These are phyloP conservation scores for Notodonta ziczac DNA, from an alignment of 2,888 invertebrate species.

Conservation along the genomic window DNA sequence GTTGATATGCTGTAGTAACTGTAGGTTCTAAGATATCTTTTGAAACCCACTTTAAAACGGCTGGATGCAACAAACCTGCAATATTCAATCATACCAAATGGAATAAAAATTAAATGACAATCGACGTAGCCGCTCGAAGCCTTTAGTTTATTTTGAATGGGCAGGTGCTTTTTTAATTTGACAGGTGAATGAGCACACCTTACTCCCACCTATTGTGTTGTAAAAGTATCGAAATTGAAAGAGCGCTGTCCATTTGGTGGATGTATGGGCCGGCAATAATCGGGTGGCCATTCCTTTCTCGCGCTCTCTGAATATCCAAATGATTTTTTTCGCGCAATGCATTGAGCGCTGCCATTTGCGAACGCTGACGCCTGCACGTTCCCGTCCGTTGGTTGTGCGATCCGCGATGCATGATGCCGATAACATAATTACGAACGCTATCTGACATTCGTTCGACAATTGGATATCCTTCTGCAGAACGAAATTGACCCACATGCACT, in stretches of 20 bases:
- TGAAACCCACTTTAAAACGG: background rate
- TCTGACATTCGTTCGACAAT: slow-evolving; percentile 43
- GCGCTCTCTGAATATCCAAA: slow-evolving; percentile 71
- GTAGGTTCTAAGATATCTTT: background rate
- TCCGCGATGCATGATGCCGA: slow-evolving; percentile 43
- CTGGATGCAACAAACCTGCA: background rate
- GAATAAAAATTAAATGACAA: background rate
- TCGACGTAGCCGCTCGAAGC: slow-evolving; percentile 7
- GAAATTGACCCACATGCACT: too few species aligned
- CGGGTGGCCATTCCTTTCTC: slow-evolving; percentile 64
- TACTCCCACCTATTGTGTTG: slow-evolving; percentile 79
- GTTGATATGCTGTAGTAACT: too few species aligned
- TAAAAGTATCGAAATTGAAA: slow-evolving; percentile 83
- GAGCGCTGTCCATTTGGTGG: slow-evolving; percentile 75
- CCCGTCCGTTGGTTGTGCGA: slow-evolving; percentile 19
- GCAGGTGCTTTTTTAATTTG: slow-evolving; percentile 81
- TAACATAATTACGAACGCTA: slow-evolving; percentile 61
- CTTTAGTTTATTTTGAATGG: slow-evolving; percentile 72
- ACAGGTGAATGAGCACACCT: slow-evolving; percentile 82
- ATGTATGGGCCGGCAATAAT: slow-evolving; percentile 74
- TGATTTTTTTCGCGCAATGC: slow-evolving; percentile 72
- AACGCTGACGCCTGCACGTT: slow-evolving; percentile 48
- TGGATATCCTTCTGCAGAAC: background rate
- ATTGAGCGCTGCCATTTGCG: slow-evolving; percentile 55
- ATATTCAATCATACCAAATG: background rate